A percentile compares a stretch with the other conserved stretches of the same genome.
phyloP scores from a whole-genome alignment of 35 echinoderm and acorn worm genomes.

The Heliocidaris tuberculata region DNA sequence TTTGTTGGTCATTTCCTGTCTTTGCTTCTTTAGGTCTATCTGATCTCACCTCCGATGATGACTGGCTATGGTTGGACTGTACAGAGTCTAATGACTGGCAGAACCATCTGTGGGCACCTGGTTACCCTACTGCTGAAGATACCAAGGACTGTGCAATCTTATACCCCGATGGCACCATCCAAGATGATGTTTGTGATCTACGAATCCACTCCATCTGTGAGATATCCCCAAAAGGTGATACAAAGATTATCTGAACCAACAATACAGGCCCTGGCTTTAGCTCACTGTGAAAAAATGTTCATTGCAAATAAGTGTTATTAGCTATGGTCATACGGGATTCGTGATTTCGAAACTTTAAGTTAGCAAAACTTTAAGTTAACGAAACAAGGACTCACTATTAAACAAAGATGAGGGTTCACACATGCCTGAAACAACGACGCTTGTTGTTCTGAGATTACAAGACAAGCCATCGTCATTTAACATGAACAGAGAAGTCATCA shows the following conservation, averaged over 20 bases:
- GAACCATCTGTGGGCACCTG: conserved; percentile 32
- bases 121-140: neutral
- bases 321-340: no score
- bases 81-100: conserved; percentile 25
- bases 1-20: neutral
- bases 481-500: no score
- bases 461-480: no score
- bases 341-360: no score
- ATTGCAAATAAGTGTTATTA: no score
- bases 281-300: no score
- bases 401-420: no score
- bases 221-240: conserved; percentile 37
- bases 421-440: no score
- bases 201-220: conserved; percentile 13
- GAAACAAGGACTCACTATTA: no score
- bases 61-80: conserved; percentile 50
- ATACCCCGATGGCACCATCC: neutral
- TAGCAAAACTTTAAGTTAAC: no score
- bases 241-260: neutral
- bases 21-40: neutral
- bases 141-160: conserved; percentile 30
- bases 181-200: conserved; percentile 17
- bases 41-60: conserved; percentile 37
- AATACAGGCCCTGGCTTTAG: no score
- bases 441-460: no score